phyloP scores from a whole-genome alignment of 1,140 invertebrate species.

The Drosophila subobscura region DNA sequence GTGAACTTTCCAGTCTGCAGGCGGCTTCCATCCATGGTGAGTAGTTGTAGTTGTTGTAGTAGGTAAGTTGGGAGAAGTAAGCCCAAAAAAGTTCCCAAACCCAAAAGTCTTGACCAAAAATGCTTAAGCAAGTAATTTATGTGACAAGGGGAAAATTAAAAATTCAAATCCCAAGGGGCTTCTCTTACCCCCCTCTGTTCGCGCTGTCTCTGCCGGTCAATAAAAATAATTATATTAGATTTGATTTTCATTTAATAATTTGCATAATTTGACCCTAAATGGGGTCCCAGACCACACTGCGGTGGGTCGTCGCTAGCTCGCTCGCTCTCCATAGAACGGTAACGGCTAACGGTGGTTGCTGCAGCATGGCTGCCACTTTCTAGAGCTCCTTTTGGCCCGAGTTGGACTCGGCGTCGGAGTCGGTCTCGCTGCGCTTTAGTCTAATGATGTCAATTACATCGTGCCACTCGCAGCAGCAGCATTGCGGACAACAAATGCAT shows the following conservation, averaged over 20 bases:
- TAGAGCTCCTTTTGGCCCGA: conserved; percentile 58
- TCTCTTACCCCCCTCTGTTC: no score
- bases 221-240: conserved; percentile 60
- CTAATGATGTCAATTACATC: conserved; percentile 81
- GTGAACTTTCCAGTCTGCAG: conserved; percentile 37
- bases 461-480: conserved; percentile 62
- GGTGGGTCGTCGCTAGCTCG: conserved; percentile 25
- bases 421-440: conserved; percentile 70
- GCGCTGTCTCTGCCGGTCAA: background rate
- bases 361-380: conserved; percentile 53
- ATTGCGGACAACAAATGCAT: conserved; percentile 71
- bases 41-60: conserved; percentile 2
- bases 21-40: conserved; percentile 48
- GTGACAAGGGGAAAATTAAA: conserved; percentile 57
- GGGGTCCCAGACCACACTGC: background rate
- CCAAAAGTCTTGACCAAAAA: conserved; percentile 61
- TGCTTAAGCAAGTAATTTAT: conserved; percentile 76
- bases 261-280: conserved; percentile 52
- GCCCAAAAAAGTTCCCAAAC: conserved; percentile 39
- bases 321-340: conserved; percentile 18
- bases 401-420: conserved; percentile 3
- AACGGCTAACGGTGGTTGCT: conserved; percentile 11
- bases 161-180: conserved; percentile 42
- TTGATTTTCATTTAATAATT: conserved; percentile 60
- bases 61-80: conserved; percentile 4